phyloP scores from a whole-genome alignment of 1,140 invertebrate genomes.

The Drosophila trapezifrons region DNA sequence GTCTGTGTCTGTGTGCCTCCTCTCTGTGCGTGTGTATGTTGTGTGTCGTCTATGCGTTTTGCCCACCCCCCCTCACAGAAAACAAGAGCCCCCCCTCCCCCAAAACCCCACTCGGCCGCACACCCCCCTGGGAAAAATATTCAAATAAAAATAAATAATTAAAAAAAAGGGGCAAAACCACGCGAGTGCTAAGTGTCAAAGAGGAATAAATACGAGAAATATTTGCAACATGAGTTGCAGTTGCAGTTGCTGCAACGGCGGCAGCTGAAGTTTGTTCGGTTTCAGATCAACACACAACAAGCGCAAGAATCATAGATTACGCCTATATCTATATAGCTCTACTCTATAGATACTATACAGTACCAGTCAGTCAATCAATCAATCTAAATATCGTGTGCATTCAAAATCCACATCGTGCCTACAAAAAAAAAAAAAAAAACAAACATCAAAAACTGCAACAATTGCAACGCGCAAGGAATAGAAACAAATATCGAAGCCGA shows the following conservation, averaged over 20 bases:
- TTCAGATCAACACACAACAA: slow-evolving; percentile 53
- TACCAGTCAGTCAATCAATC: slow-evolving; percentile 50
- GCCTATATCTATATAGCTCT: slow-evolving; percentile 28
- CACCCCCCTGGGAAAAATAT: slow-evolving; percentile 13
- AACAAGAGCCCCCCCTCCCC: slow-evolving; percentile 3
- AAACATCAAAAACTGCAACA: slow-evolving; percentile 49
- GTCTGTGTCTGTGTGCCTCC: slow-evolving; percentile 21
- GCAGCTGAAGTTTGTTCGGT: slow-evolving; percentile 70
- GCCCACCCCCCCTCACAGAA: slow-evolving; percentile 7
- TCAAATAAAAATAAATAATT: slow-evolving; percentile 9
- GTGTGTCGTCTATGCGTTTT: slow-evolving; percentile 37
- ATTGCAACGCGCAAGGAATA: slow-evolving; percentile 48
- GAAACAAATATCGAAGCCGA: slow-evolving; percentile 7
- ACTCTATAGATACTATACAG: slow-evolving; percentile 21
- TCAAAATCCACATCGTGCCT: slow-evolving; percentile 80
- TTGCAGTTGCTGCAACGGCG: slow-evolving; percentile 36
- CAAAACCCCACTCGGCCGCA: slow-evolving; percentile 10
- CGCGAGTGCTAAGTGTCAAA: slow-evolving; percentile 33
- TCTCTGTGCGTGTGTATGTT: slow-evolving; percentile 36
- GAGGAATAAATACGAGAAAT: slow-evolving; percentile 24
- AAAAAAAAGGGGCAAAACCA: slow-evolving; percentile 28
- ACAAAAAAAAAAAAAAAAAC: slow-evolving; percentile 5
- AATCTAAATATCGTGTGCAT: slow-evolving; percentile 62
- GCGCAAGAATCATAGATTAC: slow-evolving; percentile 45
- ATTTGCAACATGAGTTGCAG: slow-evolving; percentile 63